Conservation (phyloP, 2,113 vertebrate species). For the Dromiciops gliroides region DNA sequence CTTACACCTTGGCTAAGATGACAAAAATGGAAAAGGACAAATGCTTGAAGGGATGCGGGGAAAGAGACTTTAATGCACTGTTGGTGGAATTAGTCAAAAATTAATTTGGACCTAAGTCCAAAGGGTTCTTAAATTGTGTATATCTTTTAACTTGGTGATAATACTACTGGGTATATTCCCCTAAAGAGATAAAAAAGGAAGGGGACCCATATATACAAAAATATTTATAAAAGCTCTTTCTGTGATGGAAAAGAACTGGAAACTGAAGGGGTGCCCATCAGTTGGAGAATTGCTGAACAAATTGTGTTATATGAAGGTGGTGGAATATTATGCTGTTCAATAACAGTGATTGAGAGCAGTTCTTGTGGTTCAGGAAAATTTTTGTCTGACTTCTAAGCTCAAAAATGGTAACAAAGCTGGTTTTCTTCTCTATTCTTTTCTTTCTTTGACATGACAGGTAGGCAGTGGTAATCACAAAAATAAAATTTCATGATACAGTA, state of each 20-base stretch:
- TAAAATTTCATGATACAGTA: background rate
- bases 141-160: background rate
- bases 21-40: background rate
- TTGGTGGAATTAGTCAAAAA: background rate
- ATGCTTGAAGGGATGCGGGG: background rate
- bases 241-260: background rate
- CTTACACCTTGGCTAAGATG: background rate
- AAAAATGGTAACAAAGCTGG: no score
- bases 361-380: no score
- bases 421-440: background rate
- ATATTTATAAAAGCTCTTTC: background rate
- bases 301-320: background rate
- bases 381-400: no score
- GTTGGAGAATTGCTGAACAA: background rate
- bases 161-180: background rate
- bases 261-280: background rate
- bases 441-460: conserved; percentile 2
- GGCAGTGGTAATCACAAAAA: background rate
- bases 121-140: background rate
- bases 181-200: background rate
- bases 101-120: background rate
- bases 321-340: background rate
- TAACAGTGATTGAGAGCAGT: no score
- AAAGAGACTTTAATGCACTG: background rate
- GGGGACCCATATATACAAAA: background rate